Evolutionary conservation across 2,797 vertebrate species (phyloP), one percentile per base, ranked within the genome.

Genomic region (Gadopsis bispinosus): DNA sequence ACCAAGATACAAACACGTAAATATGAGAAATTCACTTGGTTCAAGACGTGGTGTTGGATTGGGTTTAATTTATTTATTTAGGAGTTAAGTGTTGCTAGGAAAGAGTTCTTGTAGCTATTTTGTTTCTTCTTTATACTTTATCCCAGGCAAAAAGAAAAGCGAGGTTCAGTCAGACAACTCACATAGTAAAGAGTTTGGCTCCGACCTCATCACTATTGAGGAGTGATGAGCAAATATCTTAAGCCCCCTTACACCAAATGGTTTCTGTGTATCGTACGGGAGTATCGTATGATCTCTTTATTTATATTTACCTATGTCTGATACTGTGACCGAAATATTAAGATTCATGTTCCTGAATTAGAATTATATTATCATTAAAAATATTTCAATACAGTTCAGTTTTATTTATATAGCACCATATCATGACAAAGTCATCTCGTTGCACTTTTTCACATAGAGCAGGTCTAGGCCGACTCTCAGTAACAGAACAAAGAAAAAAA

Each of bases 291-390:
- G 7, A 47, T 48, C 2, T 37, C 17, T 41, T 20, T 26, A 48
- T 64, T 35, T 37, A 56, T 22, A 45, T 33, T 53, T 26, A 31
- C 13, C 54, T 12, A 13, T 10, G 9, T 64, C 6, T 7, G n/a
- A 45, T 60, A 55, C 35, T 35, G 35, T 35, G 35, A 35, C 35
- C 35, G 1, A 35, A 35, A 1, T 35, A 35, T 35, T 7, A 35
- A 35, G 35, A 35, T 35, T 35, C 6, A 35, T 35, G 35, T 35
- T 35, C 35, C 35, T 35, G 35, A 35, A 35, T 7, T 35, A 35
- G 35, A 35, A 73, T 73, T 35, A 45, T 16, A 41, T 48, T 29
- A 33, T 64, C 4, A 43, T 67, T 51, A 22, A 67, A 22, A 67
- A 72, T 65, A 70, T 54, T 45, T 37, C 50, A 60, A 61, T 14